phyloP scores from a whole-genome alignment of 2,888 invertebrate species.

The Caprella mutica region DNA sequence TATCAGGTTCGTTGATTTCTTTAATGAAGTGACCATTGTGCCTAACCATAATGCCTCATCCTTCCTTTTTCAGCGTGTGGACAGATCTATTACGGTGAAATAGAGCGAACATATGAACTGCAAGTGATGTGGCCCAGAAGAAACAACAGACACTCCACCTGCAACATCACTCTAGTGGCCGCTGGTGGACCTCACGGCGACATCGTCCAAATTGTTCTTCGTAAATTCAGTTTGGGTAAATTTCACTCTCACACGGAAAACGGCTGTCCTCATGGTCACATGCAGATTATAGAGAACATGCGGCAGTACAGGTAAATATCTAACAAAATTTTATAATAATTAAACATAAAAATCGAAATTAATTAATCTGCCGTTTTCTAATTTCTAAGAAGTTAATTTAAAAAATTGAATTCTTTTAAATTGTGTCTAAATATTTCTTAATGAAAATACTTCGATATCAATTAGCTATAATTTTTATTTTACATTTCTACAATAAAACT shows the following conservation, averaged over 20 bases:
- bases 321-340: no score
- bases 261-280: constrained; percentile 31
- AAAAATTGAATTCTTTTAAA: background rate
- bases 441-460: no score
- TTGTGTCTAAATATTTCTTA: no score
- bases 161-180: constrained; percentile 31
- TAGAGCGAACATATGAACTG: constrained; percentile 29
- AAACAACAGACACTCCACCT: constrained; percentile 15
- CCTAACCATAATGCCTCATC: no score
- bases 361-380: background rate
- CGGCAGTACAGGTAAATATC: constrained; percentile 23
- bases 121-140: constrained; percentile 18
- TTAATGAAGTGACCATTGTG: no score
- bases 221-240: constrained; percentile 26
- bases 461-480: no score
- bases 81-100: constrained; percentile 25
- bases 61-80: constrained; percentile 21
- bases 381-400: background rate
- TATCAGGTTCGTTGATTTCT: no score
- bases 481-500: no score
- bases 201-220: constrained; percentile 27
- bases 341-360: background rate
- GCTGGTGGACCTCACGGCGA: constrained; percentile 23
- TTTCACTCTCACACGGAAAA: constrained; percentile 26
- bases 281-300: constrained; percentile 30